A percentile compares a stretch with the other conserved stretches of the same genome.
Conservation (phyloP, 2,113 vertebrate species). For the Laticauda laticaudata region DNA sequence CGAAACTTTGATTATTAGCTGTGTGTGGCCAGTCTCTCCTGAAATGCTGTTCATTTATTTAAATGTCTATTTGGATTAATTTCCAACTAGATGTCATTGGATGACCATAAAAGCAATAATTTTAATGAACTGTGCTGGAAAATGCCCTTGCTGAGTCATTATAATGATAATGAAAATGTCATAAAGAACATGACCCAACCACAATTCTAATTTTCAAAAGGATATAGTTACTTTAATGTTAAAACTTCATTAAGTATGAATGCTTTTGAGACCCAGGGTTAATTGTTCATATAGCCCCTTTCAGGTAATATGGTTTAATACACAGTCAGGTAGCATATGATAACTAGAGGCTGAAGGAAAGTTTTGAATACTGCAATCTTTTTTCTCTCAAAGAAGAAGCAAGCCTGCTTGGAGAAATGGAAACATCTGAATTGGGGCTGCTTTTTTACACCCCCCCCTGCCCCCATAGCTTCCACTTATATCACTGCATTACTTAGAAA, state of each 20-base stretch:
- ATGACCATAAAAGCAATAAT: conserved; percentile 1
- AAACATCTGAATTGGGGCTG: neutral
- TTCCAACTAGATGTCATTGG: conserved; percentile 9
- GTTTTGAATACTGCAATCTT: neutral
- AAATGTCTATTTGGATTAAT: conserved; percentile 24
- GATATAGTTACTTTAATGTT: conserved; percentile 16
- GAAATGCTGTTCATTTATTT: conserved; percentile 14
- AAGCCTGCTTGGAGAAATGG: neutral
- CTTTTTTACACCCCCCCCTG: too few species aligned
- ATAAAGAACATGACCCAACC: conserved; percentile 1
- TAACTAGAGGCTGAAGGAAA: neutral
- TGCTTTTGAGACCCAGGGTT: conserved; percentile 17
- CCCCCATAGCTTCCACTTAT: neutral
- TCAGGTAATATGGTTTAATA: neutral
- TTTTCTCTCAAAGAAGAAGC: neutral
- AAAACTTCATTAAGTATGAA: conserved; percentile 2
- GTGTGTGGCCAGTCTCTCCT: neutral
- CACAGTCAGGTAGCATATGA: neutral
- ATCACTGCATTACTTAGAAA: conserved; percentile 1
- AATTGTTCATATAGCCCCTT: conserved; percentile 26
- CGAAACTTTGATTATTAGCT: conserved; percentile 2
- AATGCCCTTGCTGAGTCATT: conserved; percentile 13
- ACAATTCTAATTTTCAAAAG: conserved; percentile 9
- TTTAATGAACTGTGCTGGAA: conserved; percentile 22
- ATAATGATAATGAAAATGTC: conserved; percentile 20